Evolutionary conservation across 2,113 vertebrate species (phyloP).

Genomic region (Psilopsiagon aurifrons): DNA sequence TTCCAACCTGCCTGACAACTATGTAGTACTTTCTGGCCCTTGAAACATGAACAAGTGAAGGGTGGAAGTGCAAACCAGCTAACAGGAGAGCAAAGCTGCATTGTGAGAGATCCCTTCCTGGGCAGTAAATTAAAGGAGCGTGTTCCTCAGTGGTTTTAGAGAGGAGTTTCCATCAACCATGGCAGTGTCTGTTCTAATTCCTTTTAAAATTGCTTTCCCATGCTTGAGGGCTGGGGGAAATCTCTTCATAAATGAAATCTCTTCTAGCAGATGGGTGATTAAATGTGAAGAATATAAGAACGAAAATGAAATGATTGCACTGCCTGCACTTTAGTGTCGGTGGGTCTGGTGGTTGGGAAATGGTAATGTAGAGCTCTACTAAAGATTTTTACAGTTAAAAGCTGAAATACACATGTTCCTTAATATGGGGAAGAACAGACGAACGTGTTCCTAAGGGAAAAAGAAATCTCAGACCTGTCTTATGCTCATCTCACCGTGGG

Average conservation of each 20-base stretch:
- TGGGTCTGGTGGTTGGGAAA: neutral
- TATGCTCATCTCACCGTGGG: neutral
- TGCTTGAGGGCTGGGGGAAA: neutral
- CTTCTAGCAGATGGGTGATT: neutral
- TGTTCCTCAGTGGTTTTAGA: neutral
- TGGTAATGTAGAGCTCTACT: accelerated
- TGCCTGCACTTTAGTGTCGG: neutral
- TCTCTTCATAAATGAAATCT: neutral
- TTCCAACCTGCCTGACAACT: neutral
- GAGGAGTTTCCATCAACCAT: neutral
- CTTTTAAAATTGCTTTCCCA: neutral
- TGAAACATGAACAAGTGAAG: neutral
- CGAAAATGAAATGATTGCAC: neutral
- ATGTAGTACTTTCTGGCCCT: neutral
- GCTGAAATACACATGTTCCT: neutral
- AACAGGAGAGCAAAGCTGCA: neutral
- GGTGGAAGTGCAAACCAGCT: neutral
- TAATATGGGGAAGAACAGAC: neutral
- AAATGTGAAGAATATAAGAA: neutral
- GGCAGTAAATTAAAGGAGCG: neutral
- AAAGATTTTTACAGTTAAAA: neutral
- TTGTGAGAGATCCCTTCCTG: neutral
- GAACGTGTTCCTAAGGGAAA: neutral
- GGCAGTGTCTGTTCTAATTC: neutral
- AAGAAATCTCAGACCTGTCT: neutral